Conservation (phyloP, 92 coral and sea anemone species). For the Palythoa grandis region DNA sequence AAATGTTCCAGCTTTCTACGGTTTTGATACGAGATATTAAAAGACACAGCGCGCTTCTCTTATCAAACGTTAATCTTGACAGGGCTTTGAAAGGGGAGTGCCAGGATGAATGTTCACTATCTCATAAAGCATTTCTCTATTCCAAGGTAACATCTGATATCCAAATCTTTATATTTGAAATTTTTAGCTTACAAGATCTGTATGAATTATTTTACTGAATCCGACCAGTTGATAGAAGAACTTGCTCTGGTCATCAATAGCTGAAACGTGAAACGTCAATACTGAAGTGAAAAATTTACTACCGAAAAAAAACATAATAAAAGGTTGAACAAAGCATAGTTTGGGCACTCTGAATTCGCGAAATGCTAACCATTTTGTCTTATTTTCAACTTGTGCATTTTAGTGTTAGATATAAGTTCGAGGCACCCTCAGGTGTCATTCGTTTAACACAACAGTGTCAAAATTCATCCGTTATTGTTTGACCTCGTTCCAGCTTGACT, state of each 20-base stretch:
- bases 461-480: neutral
- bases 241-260: neutral
- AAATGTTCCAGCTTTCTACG: neutral
- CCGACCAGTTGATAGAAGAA: neutral
- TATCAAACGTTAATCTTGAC: slow-evolving; percentile 23
- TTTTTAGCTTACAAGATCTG: neutral
- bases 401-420: too few relatives aligned
- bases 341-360: too few relatives aligned
- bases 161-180: neutral
- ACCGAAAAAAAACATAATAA: too few relatives aligned
- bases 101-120: neutral
- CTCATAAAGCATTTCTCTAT: neutral
- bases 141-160: neutral
- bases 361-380: too few relatives aligned
- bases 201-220: neutral
- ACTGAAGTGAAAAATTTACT: too few relatives aligned
- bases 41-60: neutral
- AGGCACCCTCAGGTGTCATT: neutral
- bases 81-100: neutral
- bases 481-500: neutral
- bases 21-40: neutral
- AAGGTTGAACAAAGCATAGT: too few relatives aligned
- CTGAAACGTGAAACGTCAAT: too few relatives aligned
- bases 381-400: too few relatives aligned
- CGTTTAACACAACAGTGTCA: neutral